Percentiles rank a stretch among this genome's conserved stretches.
phyloP scores from a whole-genome alignment of 2,888 invertebrate species.

The Aphodius sticticus region DNA sequence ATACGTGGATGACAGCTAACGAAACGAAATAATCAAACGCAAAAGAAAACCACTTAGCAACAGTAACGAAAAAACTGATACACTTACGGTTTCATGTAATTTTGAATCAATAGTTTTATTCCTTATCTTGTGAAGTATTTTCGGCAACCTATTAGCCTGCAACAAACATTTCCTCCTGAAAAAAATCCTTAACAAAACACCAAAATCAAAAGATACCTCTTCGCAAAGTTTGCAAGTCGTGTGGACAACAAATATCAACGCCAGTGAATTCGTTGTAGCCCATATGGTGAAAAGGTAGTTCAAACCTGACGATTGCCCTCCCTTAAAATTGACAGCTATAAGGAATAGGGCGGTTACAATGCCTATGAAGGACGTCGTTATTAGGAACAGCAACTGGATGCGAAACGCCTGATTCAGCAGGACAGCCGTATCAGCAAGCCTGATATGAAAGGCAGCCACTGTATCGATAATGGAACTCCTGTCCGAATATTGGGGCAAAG shows the following conservation, averaged over 20 bases:
- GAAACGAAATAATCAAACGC: too few species aligned
- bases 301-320: conserved; percentile 30
- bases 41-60: too few species aligned
- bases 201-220: conserved; percentile 41
- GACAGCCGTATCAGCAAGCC: conserved; percentile 48
- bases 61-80: conserved; percentile 9
- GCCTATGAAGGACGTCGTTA: conserved; percentile 49
- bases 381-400: conserved; percentile 49
- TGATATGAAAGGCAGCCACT: conserved; percentile 49
- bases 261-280: conserved; percentile 49
- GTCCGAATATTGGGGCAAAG: conserved; percentile 13
- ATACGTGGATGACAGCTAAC: too few species aligned
- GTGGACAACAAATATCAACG: conserved; percentile 49
- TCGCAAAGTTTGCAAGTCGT: conserved; percentile 49
- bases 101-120: conserved; percentile 47
- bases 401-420: conserved; percentile 50
- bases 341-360: conserved; percentile 49
- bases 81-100: conserved; percentile 49
- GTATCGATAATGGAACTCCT: conserved; percentile 46
- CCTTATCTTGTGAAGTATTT: conserved; percentile 51
- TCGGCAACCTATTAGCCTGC: conserved; percentile 51
- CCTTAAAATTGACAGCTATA: conserved; percentile 47
- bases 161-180: conserved; percentile 40
- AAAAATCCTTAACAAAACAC: conserved; percentile 32
- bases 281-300: conserved; percentile 47